Percentiles rank a stretch among this genome's conserved stretches.
phyloP scores from a whole-genome alignment of 2,888 invertebrate species.

The Drosophila peninsularis region DNA sequence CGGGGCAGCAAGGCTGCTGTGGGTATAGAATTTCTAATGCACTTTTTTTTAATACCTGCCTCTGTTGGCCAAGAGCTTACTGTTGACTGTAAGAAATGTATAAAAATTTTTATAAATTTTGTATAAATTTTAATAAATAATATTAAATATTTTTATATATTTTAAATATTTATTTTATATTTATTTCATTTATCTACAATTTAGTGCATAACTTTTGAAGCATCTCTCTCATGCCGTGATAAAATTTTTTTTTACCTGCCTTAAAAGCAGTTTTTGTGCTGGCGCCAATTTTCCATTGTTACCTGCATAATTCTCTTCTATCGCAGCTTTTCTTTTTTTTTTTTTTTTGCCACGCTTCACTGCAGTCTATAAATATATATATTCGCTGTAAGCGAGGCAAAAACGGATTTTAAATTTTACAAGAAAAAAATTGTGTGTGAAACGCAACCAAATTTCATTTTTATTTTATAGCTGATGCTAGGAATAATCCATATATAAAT shows the following conservation, averaged over 20 bases:
- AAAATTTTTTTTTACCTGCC: slow-evolving; percentile 19
- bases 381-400: slow-evolving; percentile 12
- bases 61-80: neutral
- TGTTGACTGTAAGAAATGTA: too few relatives aligned
- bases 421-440: neutral
- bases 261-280: slow-evolving; percentile 24
- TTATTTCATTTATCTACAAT: neutral
- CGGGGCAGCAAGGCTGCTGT: neutral
- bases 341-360: slow-evolving; percentile 13
- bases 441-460: neutral
- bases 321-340: slow-evolving; percentile 1
- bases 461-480: neutral
- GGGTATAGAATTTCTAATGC: neutral
- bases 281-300: slow-evolving; percentile 21
- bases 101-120: too few relatives aligned
- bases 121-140: too few relatives aligned
- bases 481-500: neutral
- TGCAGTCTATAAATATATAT: slow-evolving; percentile 33
- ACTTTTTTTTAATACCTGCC: neutral
- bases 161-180: neutral
- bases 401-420: neutral
- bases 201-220: neutral
- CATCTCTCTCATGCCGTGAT: slow-evolving; percentile 16
- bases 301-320: neutral
- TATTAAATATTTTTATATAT: too few relatives aligned